These are phyloP conservation scores for Pollicipes pollicipes DNA, from an alignment of 1,140 invertebrate species.

Conservation along the genomic window DNA sequence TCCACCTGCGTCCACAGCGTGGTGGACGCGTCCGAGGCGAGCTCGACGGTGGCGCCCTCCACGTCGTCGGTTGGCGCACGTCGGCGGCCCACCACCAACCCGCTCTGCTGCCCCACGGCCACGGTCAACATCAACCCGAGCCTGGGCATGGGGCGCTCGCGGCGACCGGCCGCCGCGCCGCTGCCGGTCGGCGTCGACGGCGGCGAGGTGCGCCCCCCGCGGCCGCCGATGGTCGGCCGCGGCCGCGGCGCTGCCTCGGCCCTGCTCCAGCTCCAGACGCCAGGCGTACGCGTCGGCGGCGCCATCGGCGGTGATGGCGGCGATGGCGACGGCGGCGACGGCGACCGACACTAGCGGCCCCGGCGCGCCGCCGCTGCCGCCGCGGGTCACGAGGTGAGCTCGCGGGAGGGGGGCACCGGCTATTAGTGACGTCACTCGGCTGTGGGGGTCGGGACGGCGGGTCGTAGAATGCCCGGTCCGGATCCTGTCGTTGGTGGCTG, in stretches of 20 bases:
- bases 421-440: too few relatives aligned
- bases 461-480: too few relatives aligned
- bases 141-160: background rate
- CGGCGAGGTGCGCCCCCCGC: too few relatives aligned
- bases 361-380: too few relatives aligned
- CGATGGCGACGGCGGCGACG: too few relatives aligned
- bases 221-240: background rate
- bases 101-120: background rate
- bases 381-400: background rate
- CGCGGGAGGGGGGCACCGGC: too few relatives aligned
- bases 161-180: too few relatives aligned
- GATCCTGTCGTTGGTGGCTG: too few relatives aligned
- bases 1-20: background rate
- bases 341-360: background rate
- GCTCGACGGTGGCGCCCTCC: background rate
- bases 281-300: background rate
- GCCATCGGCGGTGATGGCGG: too few relatives aligned
- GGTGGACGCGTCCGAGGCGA: too few relatives aligned
- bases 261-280: background rate
- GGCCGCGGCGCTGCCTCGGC: background rate
- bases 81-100: background rate
- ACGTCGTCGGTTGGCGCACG: background rate
- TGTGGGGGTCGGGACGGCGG: too few relatives aligned
- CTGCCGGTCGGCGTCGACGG: background rate
- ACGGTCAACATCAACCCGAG: background rate